Base-by-base conservation (phyloP, 2,113 vertebrate genomes). In the Engystomops pustulosus region DNA sequence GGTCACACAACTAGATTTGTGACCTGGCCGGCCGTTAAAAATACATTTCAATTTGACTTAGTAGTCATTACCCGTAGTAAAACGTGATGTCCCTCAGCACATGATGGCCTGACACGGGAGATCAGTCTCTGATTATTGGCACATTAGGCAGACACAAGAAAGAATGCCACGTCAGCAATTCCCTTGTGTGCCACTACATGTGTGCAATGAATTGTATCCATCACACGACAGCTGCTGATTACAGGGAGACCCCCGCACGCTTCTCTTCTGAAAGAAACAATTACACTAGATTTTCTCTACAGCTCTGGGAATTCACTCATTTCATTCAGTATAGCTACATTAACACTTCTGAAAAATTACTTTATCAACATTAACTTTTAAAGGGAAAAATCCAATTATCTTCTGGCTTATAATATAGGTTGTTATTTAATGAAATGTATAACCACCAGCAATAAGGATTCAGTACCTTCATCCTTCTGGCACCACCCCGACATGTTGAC, bases 131-230 rank as follows among this genome's bases (percentile, higher is more conserved):
- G 79, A 80, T 80, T 68, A 80, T 67, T 80, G 79, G 79, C 44
- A 68, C 62, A 80, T 80, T 80, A 80, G 62, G 60, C 60, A 80
- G 79, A 67, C 58, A 68, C 15, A 34, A 34, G 41, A 68, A 68
- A 34, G 30, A 68, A 15, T 34, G 79, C 79, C 25, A 45, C 44
- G 27, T 80, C n/a, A 80, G 62, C 79, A 69, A 30, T 68, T 47
- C 79, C 32, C 45, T 23, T 9, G 77, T 70, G 47, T 45, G n/a
- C 10, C 15, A 17, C 79, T 27, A 70, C 44, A 55, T 20, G 47
- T 81, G 67, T 71, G 79, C 65, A 70, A 38, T 38, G 79, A 53
- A 25, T 51, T 70, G 67, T 55, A 70, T 69, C 44, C 45, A 38
- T 68, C 45, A 68, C 79, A 70, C 41, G 79, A 71, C 79, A 71